phyloP scores from a whole-genome alignment of 2,797 vertebrate genomes.

The Spinus pinus region DNA sequence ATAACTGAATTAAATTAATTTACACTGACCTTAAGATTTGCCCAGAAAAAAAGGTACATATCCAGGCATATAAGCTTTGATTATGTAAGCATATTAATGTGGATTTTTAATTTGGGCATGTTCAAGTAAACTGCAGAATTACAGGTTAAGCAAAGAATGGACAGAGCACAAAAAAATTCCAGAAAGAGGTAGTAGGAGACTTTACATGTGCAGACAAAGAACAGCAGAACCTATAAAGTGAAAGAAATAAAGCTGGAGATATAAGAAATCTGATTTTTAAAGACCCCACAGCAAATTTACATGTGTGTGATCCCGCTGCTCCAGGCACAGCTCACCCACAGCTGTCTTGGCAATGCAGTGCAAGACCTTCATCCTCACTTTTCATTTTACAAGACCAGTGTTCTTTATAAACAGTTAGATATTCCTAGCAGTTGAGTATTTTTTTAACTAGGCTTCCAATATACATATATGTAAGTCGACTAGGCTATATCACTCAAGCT shows the following conservation, averaged over 20 bases:
- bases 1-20: background rate
- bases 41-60: background rate
- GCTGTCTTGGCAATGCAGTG: background rate
- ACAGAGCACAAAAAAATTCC: background rate
- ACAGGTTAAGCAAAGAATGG: background rate
- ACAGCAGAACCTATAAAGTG: background rate
- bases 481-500: background rate
- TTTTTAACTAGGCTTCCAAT: background rate
- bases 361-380: background rate
- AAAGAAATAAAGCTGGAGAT: background rate
- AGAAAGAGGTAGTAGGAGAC: background rate
- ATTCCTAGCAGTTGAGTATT: background rate
- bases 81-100: background rate
- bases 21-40: background rate
- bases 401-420: background rate
- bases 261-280: background rate
- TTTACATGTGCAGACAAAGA: background rate
- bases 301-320: background rate
- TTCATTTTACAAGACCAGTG: background rate
- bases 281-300: background rate
- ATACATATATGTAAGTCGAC: fast-evolving
- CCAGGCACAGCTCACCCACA: background rate
- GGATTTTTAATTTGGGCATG: background rate
- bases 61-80: background rate
- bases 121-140: background rate